Base-by-base conservation (phyloP, 2,113 vertebrate genomes). In the Nothocercus nigrocapillus region DNA sequence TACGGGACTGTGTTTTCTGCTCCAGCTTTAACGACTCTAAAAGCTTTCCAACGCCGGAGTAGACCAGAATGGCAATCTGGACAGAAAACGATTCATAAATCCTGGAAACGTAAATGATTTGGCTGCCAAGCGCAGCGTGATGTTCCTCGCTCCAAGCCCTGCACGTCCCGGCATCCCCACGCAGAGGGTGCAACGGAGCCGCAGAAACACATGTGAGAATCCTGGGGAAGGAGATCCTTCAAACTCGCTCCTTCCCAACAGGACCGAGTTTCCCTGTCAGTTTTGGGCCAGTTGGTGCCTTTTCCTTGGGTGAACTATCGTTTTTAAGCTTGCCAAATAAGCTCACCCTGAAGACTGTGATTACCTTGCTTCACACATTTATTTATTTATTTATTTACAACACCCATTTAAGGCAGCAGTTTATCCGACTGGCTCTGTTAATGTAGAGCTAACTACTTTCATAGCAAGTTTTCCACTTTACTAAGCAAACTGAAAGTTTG, bases 81-180 rank as follows among this genome's bases (percentile, higher is more conserved):
- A 97, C 88, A 95, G 92, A 95, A 95, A 72, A 93, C 51, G n/a
- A 96, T 96, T 95, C 91, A 93, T 86, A 95, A 96, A 94, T 77
- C 89, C 89, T 95, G 88, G 84, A 97, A 96, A 80, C 40, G 0
- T 89, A 81, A 95, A 61, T 53, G 79, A 87, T 85, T 47, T 0
- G 44, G 59, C 73, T 85, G 91, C 93, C 92, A 96, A 94, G 84
- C 96, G 92, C 88, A 92, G 79, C 38, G 74, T 11, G 17, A 76
- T 42, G 83, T 47, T 85, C 79, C 44, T 21, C 1, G 66, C 87
- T 93, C 69, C 82, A 63, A 77, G 72, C 28, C 12, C 42, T 49
- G 64, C 59, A 69, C 4, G 49, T 87, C 85, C 92, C 91, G 92
- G 54, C 63, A 96, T 82, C 42, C 58, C 74, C 68, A 64, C 19